Evolutionary conservation across 2,113 vertebrate genomes (phyloP).

Genomic region (Atrichornis clamosus): DNA sequence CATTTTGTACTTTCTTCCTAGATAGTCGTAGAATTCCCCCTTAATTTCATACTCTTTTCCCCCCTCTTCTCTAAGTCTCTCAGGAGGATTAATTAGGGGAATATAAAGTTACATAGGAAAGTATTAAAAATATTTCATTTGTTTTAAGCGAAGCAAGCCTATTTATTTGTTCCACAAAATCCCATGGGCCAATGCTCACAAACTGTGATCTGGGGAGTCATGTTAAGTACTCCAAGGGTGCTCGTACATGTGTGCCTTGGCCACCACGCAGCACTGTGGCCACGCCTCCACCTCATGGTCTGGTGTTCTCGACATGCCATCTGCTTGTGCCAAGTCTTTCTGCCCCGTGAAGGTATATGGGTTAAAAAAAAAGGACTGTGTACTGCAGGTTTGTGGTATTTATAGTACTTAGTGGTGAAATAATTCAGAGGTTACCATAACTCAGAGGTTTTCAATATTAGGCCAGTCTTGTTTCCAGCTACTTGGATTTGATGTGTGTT

Average conservation of each 20-base stretch:
- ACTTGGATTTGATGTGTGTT: background rate
- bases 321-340: background rate
- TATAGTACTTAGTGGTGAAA: background rate
- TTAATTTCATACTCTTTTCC: background rate
- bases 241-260: background rate
- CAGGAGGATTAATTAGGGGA: background rate
- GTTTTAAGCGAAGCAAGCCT: background rate
- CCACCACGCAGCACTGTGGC: fast-evolving
- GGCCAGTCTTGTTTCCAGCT: background rate
- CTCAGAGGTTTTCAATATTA: background rate
- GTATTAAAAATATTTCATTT: background rate
- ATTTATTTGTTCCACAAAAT: background rate
- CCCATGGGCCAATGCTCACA: background rate
- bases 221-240: background rate
- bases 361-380: background rate
- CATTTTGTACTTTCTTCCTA: background rate
- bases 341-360: background rate
- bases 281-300: fast-evolving
- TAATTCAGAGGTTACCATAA: background rate
- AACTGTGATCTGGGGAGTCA: background rate
- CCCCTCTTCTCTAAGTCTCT: background rate
- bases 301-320: background rate
- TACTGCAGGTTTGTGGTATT: background rate
- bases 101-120: background rate
- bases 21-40: background rate